Evolutionary conservation across 2,113 vertebrate genomes (phyloP).

Genomic region (Clupea harengus): DNA sequence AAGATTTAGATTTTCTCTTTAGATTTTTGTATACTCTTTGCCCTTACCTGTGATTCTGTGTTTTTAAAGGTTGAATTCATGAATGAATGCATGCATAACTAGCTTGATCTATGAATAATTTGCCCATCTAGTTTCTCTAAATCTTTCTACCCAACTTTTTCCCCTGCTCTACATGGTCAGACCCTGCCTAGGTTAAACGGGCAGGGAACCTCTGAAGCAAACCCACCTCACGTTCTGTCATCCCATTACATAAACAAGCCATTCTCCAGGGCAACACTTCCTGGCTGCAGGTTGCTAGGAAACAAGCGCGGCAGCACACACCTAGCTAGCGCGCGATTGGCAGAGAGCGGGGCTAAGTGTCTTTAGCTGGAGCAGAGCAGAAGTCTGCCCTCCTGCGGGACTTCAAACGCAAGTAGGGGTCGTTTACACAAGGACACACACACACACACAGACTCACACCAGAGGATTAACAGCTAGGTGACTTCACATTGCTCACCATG

Average conservation of each 20-base stretch:
- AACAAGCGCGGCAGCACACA: neutral
- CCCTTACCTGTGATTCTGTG: too few species aligned
- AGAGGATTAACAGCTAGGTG: neutral
- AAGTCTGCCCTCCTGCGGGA: neutral
- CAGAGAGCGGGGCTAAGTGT: neutral
- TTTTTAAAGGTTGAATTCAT: too few species aligned
- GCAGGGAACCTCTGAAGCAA: too few species aligned
- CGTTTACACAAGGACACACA: neutral
- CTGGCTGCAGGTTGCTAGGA: slow-evolving; percentile 11
- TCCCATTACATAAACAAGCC: slow-evolving; percentile 21
- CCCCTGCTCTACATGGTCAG: too few species aligned
- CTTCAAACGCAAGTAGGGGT: neutral
- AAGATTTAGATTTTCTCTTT: too few species aligned
- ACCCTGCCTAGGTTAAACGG: too few species aligned
- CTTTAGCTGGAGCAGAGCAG: neutral
- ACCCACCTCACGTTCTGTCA: neutral
- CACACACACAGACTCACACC: slow-evolving; percentile 15
- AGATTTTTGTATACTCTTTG: too few species aligned
- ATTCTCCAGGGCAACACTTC: neutral
- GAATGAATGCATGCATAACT: too few species aligned
- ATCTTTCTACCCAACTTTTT: too few species aligned
- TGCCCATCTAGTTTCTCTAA: too few species aligned
- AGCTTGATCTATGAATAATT: too few species aligned
- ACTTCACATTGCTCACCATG: neutral
- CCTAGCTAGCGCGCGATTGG: neutral